phyloP scores from a whole-genome alignment of 2,113 vertebrate species.

The Physeter macrocephalus region DNA sequence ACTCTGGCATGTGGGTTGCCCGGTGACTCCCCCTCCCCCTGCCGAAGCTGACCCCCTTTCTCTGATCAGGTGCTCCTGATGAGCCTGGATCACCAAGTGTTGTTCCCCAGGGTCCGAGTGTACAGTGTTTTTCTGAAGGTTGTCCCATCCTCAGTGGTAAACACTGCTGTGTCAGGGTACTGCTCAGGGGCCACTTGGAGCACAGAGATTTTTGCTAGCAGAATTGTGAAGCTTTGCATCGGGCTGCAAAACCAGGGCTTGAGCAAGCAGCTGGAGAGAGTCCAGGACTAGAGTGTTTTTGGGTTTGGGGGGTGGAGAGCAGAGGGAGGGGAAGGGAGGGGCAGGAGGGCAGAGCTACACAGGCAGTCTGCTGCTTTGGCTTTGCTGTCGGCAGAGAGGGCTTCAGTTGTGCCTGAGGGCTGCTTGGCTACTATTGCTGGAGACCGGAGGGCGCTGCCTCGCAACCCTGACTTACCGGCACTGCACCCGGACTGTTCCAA shows the following conservation, averaged over 20 bases:
- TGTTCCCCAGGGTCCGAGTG: not conserved
- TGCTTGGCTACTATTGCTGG: slow-evolving; percentile 73
- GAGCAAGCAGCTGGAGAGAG: slow-evolving; percentile 87
- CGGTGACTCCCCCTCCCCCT: not conserved
- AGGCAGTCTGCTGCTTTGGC: slow-evolving; percentile 77
- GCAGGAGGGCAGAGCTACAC: slow-evolving; percentile 75
- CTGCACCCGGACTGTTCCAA: slow-evolving; percentile 59
- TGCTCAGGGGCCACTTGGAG: slow-evolving; percentile 73
- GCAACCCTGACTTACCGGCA: slow-evolving; percentile 41
- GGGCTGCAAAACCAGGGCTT: slow-evolving; percentile 89
- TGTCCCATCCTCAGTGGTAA: slow-evolving; percentile 71
- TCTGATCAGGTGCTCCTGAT: accelerated
- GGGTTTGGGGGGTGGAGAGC: slow-evolving; percentile 77
- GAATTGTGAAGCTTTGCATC: slow-evolving; percentile 78
- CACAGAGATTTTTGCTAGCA: slow-evolving; percentile 81
- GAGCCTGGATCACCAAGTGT: not conserved
- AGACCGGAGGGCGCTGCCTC: slow-evolving; percentile 59
- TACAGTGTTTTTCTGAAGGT: slow-evolving; percentile 60
- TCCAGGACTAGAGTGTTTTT: slow-evolving; percentile 87
- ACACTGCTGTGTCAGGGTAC: slow-evolving; percentile 80
- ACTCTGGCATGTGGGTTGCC: not conserved
- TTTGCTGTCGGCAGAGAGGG: slow-evolving; percentile 67
- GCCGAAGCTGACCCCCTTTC: not conserved
- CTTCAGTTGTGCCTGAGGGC: slow-evolving; percentile 61
- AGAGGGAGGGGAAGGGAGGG: slow-evolving; percentile 79